A percentile compares a stretch with the other conserved stretches of the same genome.
phyloP scores from a whole-genome alignment of 1,140 invertebrate species.

The Trinorchestia longiramus region DNA sequence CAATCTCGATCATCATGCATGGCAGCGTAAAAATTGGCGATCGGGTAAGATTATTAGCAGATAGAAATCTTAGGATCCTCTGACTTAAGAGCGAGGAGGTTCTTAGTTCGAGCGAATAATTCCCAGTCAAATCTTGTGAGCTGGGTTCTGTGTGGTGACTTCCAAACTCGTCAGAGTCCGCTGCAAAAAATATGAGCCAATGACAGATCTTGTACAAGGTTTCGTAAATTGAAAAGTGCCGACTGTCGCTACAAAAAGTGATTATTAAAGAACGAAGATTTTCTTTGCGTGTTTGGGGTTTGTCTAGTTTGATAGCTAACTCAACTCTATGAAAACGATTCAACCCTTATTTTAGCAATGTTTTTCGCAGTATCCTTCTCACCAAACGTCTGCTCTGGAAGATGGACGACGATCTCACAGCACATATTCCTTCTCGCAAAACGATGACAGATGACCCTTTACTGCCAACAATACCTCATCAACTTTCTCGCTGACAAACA shows the following conservation, averaged over 20 bases:
- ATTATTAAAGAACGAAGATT: neutral
- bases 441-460: conserved; percentile 45
- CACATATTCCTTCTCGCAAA: conserved; percentile 14
- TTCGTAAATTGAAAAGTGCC: neutral
- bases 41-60: conserved; percentile 51
- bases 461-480: conserved; percentile 50
- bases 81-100: conserved; percentile 24
- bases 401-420: conserved; percentile 7
- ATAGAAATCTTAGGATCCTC: conserved; percentile 37
- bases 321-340: neutral
- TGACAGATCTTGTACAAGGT: conserved; percentile 1
- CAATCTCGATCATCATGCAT: conserved; percentile 52
- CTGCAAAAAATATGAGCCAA: neutral
- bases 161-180: neutral
- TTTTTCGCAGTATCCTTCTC: neutral
- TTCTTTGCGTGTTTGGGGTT: neutral
- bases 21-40: conserved; percentile 48
- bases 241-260: neutral
- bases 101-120: conserved; percentile 31
- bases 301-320: conserved; percentile 10
- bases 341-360: neutral
- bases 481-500: conserved; percentile 52
- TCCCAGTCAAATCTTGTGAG: neutral
- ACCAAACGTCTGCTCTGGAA: neutral
- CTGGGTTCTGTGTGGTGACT: neutral